These are phyloP conservation scores for Polypterus senegalus DNA, from an alignment of 2,113 vertebrate species.

Conservation along the genomic window DNA sequence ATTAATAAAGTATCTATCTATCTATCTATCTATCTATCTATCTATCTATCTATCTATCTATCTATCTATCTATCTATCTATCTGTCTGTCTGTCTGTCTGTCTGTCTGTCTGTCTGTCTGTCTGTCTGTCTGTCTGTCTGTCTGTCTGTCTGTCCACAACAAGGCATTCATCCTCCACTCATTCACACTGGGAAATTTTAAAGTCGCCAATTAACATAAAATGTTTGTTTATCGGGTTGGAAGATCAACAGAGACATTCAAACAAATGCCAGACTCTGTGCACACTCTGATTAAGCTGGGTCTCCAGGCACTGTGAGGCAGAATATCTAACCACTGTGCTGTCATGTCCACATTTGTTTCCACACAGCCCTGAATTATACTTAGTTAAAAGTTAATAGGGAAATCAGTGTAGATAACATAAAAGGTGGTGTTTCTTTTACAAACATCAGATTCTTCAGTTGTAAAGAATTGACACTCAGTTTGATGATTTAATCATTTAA, in stretches of 20 bases:
- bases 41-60: not conserved
- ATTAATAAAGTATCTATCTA: too few relatives aligned
- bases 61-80: slow-evolving; percentile 7
- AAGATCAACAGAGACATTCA: not conserved
- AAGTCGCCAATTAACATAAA: not conserved
- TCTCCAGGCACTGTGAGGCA: not conserved
- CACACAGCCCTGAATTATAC: too few relatives aligned
- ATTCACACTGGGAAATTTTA: not conserved
- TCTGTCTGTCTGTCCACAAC: slow-evolving; percentile 16
- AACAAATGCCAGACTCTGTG: not conserved
- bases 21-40: slow-evolving; percentile 10
- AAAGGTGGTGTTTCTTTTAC: too few relatives aligned
- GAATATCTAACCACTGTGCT: too few relatives aligned
- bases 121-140: slow-evolving; percentile 16
- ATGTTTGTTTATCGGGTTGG: not conserved
- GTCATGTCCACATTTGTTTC: too few relatives aligned
- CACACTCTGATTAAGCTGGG: not conserved
- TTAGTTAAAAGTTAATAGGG: too few relatives aligned
- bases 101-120: not conserved
- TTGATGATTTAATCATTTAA: too few relatives aligned
- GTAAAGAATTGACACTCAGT: too few relatives aligned
- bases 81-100: slow-evolving; percentile 1
- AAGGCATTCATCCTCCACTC: slow-evolving; percentile 3
- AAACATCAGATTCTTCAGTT: too few relatives aligned
- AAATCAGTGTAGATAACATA: too few relatives aligned